Percentiles rank a stretch among this genome's conserved stretches.
Evolutionary conservation across 2,797 vertebrate species (phyloP).

Genomic region (Salarias fasciatus): DNA sequence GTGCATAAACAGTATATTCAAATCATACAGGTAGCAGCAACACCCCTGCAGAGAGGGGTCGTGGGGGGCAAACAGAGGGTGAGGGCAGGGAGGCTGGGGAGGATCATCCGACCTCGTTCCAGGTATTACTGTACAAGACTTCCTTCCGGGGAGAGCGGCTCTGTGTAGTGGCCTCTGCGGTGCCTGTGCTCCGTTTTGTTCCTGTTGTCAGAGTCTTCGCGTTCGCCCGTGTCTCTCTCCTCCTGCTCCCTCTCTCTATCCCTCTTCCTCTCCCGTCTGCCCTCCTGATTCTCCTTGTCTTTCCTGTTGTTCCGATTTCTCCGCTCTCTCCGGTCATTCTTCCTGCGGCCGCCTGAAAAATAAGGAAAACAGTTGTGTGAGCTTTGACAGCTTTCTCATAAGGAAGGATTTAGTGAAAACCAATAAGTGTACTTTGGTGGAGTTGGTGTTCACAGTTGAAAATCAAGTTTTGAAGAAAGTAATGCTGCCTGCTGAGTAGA

Average conservation of each 20-base stretch:
- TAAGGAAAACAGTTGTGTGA: too few species aligned
- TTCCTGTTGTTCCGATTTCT: conserved; percentile 90
- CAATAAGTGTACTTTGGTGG: too few species aligned
- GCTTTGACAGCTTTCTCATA: too few species aligned
- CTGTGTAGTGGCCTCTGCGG: conserved; percentile 87
- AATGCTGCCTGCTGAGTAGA: background rate
- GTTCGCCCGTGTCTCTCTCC: conserved; percentile 83
- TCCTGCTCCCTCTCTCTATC: conserved; percentile 80
- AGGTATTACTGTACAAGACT: conserved; percentile 71
- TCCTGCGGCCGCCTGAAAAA: conserved; percentile 72
- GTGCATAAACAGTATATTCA: conserved; percentile 84
- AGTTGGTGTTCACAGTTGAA: too few species aligned
- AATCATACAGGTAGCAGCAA: conserved; percentile 94
- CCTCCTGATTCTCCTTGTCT: conserved; percentile 86
- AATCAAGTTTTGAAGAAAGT: too few species aligned
- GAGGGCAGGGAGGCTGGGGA: conserved; percentile 43
- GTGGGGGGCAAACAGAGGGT: conserved; percentile 66
- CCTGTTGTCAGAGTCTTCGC: conserved; percentile 86
- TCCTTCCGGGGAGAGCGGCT: conserved; percentile 81
- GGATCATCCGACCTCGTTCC: conserved; percentile 73
- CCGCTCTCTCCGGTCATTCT: conserved; percentile 79
- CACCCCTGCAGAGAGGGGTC: conserved; percentile 80
- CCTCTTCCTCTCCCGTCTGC: conserved; percentile 84
- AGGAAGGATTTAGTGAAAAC: too few species aligned
- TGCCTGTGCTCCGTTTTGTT: conserved; percentile 93